phyloP scores from a whole-genome alignment of 2,113 vertebrate genomes.

The Heloderma charlesbogerti region DNA sequence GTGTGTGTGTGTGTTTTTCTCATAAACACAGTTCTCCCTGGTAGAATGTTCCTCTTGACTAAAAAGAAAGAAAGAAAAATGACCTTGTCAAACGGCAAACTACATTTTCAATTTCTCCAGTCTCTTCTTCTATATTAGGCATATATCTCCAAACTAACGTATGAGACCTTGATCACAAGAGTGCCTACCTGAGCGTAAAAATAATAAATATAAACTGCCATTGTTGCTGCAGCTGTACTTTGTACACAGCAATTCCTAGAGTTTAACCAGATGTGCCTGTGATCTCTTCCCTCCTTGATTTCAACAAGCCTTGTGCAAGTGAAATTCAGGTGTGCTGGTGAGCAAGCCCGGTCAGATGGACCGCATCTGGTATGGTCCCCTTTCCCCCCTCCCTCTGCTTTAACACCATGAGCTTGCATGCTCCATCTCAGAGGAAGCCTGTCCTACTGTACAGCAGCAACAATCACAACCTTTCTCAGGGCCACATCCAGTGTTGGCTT shows the following conservation, averaged over 20 bases:
- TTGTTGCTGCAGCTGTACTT: background rate
- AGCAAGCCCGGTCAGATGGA: background rate
- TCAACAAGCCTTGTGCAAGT: background rate
- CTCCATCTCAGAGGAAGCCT: no score
- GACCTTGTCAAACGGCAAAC: slow-evolving; percentile 53
- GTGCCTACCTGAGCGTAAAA: background rate
- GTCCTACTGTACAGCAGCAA: background rate
- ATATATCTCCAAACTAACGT: background rate
- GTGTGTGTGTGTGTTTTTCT: background rate
- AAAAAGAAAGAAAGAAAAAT: background rate
- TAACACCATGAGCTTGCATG: no score
- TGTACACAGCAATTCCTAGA: background rate
- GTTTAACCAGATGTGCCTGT: background rate
- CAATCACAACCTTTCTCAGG: no score
- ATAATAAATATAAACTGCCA: background rate
- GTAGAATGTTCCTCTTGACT: slow-evolving; percentile 21
- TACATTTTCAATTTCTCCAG: slow-evolving; percentile 43
- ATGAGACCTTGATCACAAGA: background rate
- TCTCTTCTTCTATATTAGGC: slow-evolving; percentile 29
- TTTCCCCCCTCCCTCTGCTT: background rate
- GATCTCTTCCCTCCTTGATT: background rate
- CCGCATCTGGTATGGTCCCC: background rate
- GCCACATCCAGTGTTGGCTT: no score
- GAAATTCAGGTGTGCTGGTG: background rate
- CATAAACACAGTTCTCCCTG: background rate